A percentile compares a stretch with the other conserved stretches of the same genome.
Evolutionary conservation across 1,140 invertebrate species (phyloP).

Genomic region (Trypoxylus dichotomus): DNA sequence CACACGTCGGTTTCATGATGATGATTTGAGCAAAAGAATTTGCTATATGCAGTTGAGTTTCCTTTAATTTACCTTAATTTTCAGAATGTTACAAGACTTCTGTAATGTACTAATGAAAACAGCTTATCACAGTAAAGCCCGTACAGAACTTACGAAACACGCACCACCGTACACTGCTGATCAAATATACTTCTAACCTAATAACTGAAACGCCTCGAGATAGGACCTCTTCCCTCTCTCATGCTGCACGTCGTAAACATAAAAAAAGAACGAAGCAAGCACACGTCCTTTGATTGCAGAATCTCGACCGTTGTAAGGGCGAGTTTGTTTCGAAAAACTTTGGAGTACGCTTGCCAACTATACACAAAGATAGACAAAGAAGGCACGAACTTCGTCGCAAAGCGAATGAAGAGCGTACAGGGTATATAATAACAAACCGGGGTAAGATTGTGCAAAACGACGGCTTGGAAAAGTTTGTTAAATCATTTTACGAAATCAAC

Average conservation of each 20-base stretch:
- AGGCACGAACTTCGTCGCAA: background rate
- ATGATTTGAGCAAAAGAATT: too few species aligned
- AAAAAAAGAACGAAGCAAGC: background rate
- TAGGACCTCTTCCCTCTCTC: background rate
- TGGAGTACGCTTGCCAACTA: background rate
- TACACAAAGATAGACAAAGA: background rate
- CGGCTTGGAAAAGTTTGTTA: background rate
- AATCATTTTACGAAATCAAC: background rate
- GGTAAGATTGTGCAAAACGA: background rate
- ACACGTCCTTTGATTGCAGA: background rate
- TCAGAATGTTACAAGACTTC: too few species aligned
- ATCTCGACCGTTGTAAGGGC: background rate
- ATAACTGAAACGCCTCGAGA: background rate
- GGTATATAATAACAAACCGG: background rate
- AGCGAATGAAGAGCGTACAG: background rate
- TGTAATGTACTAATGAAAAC: too few species aligned
- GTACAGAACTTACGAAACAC: background rate
- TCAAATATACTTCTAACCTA: background rate
- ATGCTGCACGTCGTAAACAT: background rate
- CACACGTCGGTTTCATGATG: too few species aligned
- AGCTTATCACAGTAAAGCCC: too few species aligned
- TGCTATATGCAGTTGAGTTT: too few species aligned
- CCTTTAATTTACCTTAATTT: too few species aligned
- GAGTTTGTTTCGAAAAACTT: background rate
- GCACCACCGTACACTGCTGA: background rate